Evolutionary conservation across 2,797 vertebrate genomes (phyloP), one percentile per base, ranked within the genome.

Genomic region (Lagodon rhomboides): DNA sequence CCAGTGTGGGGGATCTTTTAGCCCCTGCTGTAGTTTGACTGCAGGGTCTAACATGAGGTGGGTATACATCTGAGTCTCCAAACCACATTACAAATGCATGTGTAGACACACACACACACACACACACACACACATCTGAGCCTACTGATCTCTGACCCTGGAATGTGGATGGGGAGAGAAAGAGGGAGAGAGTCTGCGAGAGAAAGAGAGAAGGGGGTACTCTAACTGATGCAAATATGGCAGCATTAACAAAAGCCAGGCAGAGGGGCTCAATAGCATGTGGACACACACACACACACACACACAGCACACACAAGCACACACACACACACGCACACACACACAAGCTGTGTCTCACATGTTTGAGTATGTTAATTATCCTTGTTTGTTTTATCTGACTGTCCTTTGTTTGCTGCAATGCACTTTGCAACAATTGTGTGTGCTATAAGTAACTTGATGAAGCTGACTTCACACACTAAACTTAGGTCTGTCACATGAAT

Each of bases 31-130:
- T 84, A 92, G 92, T 91, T 90, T 93, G 87, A 94, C 94, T 94
- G 91, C 91, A 88, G 92, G 94, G 93, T 92, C 91, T 90, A 90
- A 90, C 84, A 91, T 87, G 89, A 94, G 89, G 89, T 94, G 88
- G 91, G 89, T 84, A 91, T 92, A 92, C 88, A 94, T 94, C 90
- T 94, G 87, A 94, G 93, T 85, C 90, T 85, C 77, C 68, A 83
- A 90, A 92, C 79, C 79, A 84, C 78, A 84, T 84, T 80, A 86
- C 75, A 90, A 88, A 90, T 77, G 71, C 83, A 86, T 81, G 68
- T 70, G 75, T 17, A 23, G 2, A 67, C 61, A 59, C 73, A 30
- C 72, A 27, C 54, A 67, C 72, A 73, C 58, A 59, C 72, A 74
- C 63, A 65, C 25, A 58, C 73, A 34, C 72, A 74, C 71, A 89